Base-by-base conservation (phyloP, 2,888 invertebrate species). In the Diogma glabrata region DNA sequence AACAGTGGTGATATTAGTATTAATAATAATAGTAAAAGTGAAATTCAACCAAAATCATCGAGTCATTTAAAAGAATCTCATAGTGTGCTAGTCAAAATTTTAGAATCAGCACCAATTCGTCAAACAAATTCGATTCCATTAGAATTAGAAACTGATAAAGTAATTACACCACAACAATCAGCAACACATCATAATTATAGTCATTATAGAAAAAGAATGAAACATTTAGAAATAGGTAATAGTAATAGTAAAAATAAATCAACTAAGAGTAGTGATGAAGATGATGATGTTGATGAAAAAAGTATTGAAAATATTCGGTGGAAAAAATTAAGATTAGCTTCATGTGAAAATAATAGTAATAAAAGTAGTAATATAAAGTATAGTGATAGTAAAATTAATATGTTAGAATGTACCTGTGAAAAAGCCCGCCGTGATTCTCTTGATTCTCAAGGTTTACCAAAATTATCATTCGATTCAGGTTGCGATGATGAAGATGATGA, bases 61-160 rank as follows among this genome's bases (percentile, higher is more conserved):
- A 40, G 22, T 40, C 64, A 67, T 56, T 59, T 79, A 65, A 79
- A 79, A 66, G 75, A 76, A 59, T 74, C 77, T 64, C 79, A 79
- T 63, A 77, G 78, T 63, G 79, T 78, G 63, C 70, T 79, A 64
- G 79, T 79, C 64, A 76, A 77, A 72, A 74, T 79, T 70, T 67
- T 79, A 68, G 79, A 79, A 67, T 74, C 74, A 50, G 70, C 70
- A 56, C 71, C 71, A 38, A 61, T 69, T 19, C 45, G 50, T 53
- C 52, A 50, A 16, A 16, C 22, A 17, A 14, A 26, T 14, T 43
- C 48, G 33, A 30, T 38, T 8, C n/a, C n/a, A n/a, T n/a, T n/a
- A n/a, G 47, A 51, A 24, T 47, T 38, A 40, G 10, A 36, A 47
- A 38, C 28, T 7, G 43, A 43, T 14, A 46, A 46, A 24, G 7